Evolutionary conservation across 2,888 invertebrate species (phyloP).

Genomic region (Cosmorhoe ocellata): DNA sequence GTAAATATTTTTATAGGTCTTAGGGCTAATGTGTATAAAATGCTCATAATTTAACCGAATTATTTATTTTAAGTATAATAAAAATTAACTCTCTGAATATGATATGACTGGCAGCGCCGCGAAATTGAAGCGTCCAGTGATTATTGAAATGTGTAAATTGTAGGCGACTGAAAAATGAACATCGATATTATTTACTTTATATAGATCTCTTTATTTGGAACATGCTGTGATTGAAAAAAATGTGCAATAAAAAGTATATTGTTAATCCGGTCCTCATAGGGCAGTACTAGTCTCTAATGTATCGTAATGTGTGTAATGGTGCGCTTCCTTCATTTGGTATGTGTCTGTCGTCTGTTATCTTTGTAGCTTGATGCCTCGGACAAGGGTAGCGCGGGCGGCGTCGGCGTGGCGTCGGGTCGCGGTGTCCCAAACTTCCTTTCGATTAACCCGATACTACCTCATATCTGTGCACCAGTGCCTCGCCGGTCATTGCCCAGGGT

Average conservation of each 20-base stretch:
- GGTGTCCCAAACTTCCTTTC: background rate
- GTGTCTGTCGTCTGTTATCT: conserved; percentile 40
- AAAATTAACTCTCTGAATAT: background rate
- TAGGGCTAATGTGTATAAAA: conserved; percentile 51
- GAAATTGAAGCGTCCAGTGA: conserved; percentile 1
- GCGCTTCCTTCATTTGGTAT: conserved; percentile 50
- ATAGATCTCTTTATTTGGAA: conserved; percentile 65
- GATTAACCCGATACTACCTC: too few relatives aligned
- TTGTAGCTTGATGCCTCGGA: background rate
- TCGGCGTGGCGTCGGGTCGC: background rate
- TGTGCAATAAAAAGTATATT: conserved; percentile 63
- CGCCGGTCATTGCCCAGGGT: too few relatives aligned
- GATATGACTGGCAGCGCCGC: background rate
- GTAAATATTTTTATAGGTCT: conserved; percentile 49
- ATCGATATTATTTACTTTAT: conserved; percentile 31
- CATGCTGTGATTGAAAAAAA: conserved; percentile 65
- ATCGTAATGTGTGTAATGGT: conserved; percentile 37
- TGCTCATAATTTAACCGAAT: conserved; percentile 39
- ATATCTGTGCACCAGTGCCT: too few relatives aligned
- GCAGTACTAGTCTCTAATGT: conserved; percentile 55
- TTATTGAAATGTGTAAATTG: conserved; percentile 1
- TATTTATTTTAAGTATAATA: conserved; percentile 34
- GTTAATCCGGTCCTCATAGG: conserved; percentile 44
- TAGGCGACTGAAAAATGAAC: conserved; percentile 12
- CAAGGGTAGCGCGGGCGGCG: background rate